Conservation (phyloP, 2,113 vertebrate species). For the Onychostoma macrolepis region DNA sequence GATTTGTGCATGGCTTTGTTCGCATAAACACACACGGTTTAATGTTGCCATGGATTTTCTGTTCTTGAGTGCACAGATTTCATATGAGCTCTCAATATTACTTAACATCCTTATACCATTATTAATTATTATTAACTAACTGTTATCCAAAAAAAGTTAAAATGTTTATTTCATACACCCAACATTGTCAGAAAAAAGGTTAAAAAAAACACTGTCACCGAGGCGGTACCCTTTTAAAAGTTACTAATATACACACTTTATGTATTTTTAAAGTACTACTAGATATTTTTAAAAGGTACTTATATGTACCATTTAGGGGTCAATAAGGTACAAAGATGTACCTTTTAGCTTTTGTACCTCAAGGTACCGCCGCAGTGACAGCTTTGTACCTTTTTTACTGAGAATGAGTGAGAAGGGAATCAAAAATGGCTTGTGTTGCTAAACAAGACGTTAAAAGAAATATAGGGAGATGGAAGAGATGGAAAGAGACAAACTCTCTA, state of each 20-base stretch:
- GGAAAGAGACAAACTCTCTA: background rate
- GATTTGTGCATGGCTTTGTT: slow-evolving; percentile 55
- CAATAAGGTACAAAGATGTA: background rate
- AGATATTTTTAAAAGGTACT: no score
- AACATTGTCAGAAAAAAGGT: background rate
- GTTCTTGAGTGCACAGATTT: slow-evolving; percentile 31
- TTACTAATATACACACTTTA: no score
- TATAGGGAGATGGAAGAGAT: background rate
- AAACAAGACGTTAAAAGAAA: background rate
- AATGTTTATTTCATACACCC: background rate
- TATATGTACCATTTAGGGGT: background rate
- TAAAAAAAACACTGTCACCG: no score
- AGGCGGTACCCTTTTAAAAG: no score
- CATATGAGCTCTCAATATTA: background rate
- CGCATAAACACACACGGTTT: slow-evolving; percentile 47
- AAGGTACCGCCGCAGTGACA: background rate
- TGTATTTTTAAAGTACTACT: no score
- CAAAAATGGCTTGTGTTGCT: background rate
- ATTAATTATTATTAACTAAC: background rate
- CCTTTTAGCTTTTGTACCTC: background rate
- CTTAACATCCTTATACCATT: background rate
- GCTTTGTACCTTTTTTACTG: background rate
- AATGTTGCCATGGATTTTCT: slow-evolving; percentile 70
- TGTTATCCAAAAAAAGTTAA: background rate
- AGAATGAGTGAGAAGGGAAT: background rate